Conservation (phyloP, 2,113 vertebrate species). For the Salvelinus namaycush region DNA sequence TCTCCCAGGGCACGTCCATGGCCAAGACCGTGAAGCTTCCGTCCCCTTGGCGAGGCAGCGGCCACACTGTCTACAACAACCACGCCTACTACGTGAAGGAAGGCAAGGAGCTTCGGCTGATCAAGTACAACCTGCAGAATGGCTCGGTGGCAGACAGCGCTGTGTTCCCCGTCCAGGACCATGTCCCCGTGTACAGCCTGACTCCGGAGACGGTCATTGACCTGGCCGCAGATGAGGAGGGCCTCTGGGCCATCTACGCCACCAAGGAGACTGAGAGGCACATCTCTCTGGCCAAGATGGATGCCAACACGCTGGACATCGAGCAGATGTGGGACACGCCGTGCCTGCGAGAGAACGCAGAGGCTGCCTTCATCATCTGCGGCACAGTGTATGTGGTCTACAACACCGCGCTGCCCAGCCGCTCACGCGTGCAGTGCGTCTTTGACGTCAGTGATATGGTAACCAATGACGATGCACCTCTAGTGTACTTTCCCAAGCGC, state of each 20-base stretch:
- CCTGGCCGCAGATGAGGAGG: slow-evolving; percentile 89
- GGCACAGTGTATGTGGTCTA: slow-evolving; percentile 95
- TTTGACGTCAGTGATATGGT: slow-evolving; percentile 90
- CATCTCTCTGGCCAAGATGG: slow-evolving; percentile 91
- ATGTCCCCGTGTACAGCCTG: slow-evolving; percentile 86
- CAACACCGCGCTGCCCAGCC: slow-evolving; percentile 89
- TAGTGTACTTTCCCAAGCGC: slow-evolving; percentile 92
- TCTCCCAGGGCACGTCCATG: slow-evolving; percentile 79
- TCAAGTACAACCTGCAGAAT: slow-evolving; percentile 87
- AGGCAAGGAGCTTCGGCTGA: slow-evolving; percentile 76
- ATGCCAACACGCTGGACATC: slow-evolving; percentile 82
- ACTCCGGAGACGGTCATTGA: slow-evolving; percentile 86
- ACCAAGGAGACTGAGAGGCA: slow-evolving; percentile 84
- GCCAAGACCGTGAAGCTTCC: slow-evolving; percentile 81
- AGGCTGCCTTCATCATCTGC: slow-evolving; percentile 92
- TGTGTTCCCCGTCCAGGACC: slow-evolving; percentile 85
- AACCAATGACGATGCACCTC: slow-evolving; percentile 80
- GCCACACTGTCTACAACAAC: slow-evolving; percentile 83
- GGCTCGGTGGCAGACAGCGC: slow-evolving; percentile 83
- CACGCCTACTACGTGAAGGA: slow-evolving; percentile 84
- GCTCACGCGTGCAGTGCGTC: slow-evolving; percentile 91
- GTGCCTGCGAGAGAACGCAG: slow-evolving; percentile 89
- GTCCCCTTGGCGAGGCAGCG: slow-evolving; percentile 85
- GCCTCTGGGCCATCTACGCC: slow-evolving; percentile 94
- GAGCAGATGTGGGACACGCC: slow-evolving; percentile 97